Conservation (phyloP, 1,140 invertebrate species). For the Sycophaga agraensis region DNA sequence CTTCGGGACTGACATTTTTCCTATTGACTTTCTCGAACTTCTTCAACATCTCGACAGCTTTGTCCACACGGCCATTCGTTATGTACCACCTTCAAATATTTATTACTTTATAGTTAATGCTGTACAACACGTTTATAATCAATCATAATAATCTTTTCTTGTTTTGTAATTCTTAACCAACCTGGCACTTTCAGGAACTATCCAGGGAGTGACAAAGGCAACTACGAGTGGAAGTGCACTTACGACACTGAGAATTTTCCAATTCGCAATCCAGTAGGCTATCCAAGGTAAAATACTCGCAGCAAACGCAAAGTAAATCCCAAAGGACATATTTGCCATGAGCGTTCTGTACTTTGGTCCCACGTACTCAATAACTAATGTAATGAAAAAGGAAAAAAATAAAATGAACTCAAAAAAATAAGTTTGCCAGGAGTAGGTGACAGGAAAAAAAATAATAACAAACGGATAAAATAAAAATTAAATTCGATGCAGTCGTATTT, state of each 20-base stretch:
- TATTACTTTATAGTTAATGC: no score
- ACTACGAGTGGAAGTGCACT: slow-evolving; percentile 74
- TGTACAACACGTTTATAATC: no score
- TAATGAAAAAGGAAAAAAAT: not conserved
- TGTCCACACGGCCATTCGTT: slow-evolving; percentile 75
- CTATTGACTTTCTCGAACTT: slow-evolving; percentile 80
- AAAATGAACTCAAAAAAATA: no score
- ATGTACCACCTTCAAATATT: slow-evolving; percentile 67
- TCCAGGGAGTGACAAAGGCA: slow-evolving; percentile 69
- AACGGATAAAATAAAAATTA: no score
- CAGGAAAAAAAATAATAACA: no score
- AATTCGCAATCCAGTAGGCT: slow-evolving; percentile 74
- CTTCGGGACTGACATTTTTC: slow-evolving; percentile 68
- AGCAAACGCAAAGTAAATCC: slow-evolving; percentile 81
- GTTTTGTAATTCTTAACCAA: slow-evolving; percentile 17
- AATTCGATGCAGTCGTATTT: no score
- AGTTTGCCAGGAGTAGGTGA: no score
- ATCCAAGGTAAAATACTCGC: slow-evolving; percentile 79
- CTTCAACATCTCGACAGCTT: slow-evolving; percentile 75
- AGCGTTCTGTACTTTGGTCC: slow-evolving; percentile 83
- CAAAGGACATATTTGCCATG: slow-evolving; percentile 86
- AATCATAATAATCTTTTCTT: no score
- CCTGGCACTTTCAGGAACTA: slow-evolving; percentile 83
- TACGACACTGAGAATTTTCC: slow-evolving; percentile 72
- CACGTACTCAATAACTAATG: slow-evolving; percentile 80